Evolutionary conservation across 1,140 invertebrate species (phyloP).

Genomic region (Ips nitidus): DNA sequence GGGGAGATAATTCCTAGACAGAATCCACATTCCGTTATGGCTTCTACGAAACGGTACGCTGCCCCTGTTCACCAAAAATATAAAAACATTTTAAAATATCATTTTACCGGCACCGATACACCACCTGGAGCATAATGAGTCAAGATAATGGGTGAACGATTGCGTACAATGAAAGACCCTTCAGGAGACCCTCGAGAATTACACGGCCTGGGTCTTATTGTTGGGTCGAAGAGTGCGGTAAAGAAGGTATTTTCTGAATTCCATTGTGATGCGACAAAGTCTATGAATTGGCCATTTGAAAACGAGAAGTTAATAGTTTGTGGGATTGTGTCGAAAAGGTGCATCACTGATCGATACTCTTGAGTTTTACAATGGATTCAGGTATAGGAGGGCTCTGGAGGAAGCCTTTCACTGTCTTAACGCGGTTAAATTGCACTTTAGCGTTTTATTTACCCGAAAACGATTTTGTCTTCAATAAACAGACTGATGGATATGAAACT

Average conservation of each 20-base stretch:
- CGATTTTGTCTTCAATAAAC: no score
- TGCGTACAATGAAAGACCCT: slow-evolving; percentile 23
- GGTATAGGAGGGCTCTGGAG: background rate
- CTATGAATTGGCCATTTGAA: slow-evolving; percentile 21
- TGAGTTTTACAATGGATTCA: background rate
- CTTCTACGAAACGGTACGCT: background rate
- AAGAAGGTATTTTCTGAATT: slow-evolving; percentile 17
- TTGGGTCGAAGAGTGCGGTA: slow-evolving; percentile 13
- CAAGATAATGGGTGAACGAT: slow-evolving; percentile 24
- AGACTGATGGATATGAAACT: no score
- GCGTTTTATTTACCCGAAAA: no score
- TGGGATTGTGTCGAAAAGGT: background rate
- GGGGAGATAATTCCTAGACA: background rate
- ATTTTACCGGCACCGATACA: slow-evolving; percentile 25
- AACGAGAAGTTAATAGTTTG: slow-evolving; percentile 21
- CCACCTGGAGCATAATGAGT: slow-evolving; percentile 25
- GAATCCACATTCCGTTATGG: background rate
- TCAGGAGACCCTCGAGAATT: slow-evolving; percentile 24
- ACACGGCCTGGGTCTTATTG: slow-evolving; percentile 19
- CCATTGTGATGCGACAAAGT: slow-evolving; percentile 14
- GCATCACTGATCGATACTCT: slow-evolving; percentile 14
- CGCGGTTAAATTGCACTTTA: no score
- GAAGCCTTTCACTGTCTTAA: no score
- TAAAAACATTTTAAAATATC: slow-evolving; percentile 25
- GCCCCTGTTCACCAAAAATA: slow-evolving; percentile 6